Evolutionary conservation across 2,113 vertebrate genomes (phyloP).

Genomic region (Vicugna pacos): DNA sequence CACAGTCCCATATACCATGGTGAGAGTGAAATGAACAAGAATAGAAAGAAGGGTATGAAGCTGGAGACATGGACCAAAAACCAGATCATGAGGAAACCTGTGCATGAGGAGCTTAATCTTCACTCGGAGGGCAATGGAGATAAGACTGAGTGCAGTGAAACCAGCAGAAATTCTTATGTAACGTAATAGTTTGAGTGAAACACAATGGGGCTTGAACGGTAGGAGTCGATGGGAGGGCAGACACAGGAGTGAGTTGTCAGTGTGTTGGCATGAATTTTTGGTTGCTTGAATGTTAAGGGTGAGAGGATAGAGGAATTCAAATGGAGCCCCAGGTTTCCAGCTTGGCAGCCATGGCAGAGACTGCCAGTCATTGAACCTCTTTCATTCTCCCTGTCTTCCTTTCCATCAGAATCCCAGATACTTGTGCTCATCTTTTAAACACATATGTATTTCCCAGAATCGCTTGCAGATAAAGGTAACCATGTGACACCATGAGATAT

Average conservation of each 20-base stretch:
- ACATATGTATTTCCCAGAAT: neutral
- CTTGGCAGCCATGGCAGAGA: neutral
- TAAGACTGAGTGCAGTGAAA: rapidly evolving
- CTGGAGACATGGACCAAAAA: neutral
- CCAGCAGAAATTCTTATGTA: neutral
- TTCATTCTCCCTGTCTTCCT: neutral
- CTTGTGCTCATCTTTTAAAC: neutral
- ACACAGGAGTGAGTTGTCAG: too few relatives aligned
- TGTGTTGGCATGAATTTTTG: neutral
- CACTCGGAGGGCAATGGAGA: neutral
- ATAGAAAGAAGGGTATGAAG: neutral
- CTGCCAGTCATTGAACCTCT: too few relatives aligned
- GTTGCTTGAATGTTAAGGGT: neutral
- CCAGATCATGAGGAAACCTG: neutral
- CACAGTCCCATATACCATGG: too few relatives aligned
- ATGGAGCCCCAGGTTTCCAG: neutral
- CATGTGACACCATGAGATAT: neutral
- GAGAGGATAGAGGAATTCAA: neutral
- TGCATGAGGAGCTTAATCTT: neutral
- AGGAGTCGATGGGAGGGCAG: too few relatives aligned
- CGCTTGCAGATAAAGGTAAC: neutral
- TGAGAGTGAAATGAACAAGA: neutral
- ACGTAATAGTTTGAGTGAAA: neutral
- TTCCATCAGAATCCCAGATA: neutral
- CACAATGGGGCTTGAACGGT: neutral